A percentile compares a stretch with the other conserved stretches of the same genome.
These are phyloP conservation scores for Tenualosa thibaudeaui DNA, from an alignment of 2,797 vertebrate species.

Conservation along the genomic window DNA sequence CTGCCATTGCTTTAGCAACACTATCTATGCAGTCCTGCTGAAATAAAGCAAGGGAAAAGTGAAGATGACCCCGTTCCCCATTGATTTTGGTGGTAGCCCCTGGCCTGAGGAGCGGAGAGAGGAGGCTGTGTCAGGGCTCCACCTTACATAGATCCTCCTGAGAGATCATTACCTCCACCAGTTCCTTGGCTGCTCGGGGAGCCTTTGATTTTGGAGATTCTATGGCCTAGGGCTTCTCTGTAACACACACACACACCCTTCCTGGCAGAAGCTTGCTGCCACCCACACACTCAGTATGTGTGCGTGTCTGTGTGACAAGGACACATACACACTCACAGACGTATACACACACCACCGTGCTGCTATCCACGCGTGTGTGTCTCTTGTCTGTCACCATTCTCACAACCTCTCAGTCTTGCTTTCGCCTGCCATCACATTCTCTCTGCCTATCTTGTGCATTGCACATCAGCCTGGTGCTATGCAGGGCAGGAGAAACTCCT, in stretches of 20 bases:
- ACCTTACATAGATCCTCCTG: background rate
- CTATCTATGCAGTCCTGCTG: no score
- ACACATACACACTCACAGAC: background rate
- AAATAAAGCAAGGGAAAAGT: background rate
- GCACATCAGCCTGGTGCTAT: background rate
- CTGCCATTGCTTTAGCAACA: no score
- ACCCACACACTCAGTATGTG: background rate
- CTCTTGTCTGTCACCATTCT: background rate
- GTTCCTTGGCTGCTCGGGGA: background rate
- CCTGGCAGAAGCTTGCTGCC: background rate
- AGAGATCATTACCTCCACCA: constrained; percentile 2
- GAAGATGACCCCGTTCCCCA: background rate
- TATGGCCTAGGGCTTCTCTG: background rate
- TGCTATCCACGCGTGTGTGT: background rate
- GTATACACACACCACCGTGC: background rate
- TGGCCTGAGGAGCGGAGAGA: background rate
- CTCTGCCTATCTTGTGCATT: background rate
- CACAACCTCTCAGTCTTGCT: background rate
- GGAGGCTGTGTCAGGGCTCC: background rate
- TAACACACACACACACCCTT: background rate
- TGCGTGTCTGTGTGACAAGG: background rate
- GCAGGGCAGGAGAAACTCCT: background rate
- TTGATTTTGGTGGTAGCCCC: background rate
- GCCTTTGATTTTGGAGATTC: background rate
- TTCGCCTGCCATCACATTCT: background rate